Evolutionary conservation across 2,888 invertebrate species (phyloP).

Genomic region (Encarsia formosa): DNA sequence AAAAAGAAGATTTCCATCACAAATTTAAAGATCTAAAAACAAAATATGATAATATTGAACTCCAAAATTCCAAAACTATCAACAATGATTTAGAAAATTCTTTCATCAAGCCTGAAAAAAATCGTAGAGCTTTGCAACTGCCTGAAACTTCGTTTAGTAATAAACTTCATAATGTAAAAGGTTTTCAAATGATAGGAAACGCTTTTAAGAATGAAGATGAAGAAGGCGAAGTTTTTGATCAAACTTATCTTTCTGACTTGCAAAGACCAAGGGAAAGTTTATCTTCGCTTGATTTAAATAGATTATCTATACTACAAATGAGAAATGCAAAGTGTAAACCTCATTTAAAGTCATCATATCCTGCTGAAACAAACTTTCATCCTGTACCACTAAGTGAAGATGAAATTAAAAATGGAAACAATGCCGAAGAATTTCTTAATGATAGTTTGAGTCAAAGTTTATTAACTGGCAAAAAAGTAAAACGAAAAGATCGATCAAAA

Average conservation of each 20-base stretch:
- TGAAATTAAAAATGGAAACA: constrained; percentile 56
- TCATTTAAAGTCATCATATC: constrained; percentile 80
- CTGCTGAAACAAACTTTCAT: constrained; percentile 73
- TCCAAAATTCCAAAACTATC: constrained; percentile 16
- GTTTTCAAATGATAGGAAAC: constrained; percentile 47
- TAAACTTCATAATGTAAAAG: constrained; percentile 41
- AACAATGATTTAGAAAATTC: constrained; percentile 14
- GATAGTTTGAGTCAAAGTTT: constrained; percentile 49
- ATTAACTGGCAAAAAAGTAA: constrained; percentile 46
- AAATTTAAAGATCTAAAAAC: constrained; percentile 38
- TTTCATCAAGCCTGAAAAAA: constrained; percentile 15
- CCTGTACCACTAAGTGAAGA: constrained; percentile 59
- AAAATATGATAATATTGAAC: constrained; percentile 21
- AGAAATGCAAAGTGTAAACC: constrained; percentile 81
- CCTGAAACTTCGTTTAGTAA: constrained; percentile 27
- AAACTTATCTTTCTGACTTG: constrained; percentile 60
- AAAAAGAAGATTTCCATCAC: constrained; percentile 55
- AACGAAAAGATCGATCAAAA: constrained; percentile 42
- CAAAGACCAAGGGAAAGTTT: constrained; percentile 1
- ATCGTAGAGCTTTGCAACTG: constrained; percentile 2
- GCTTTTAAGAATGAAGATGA: constrained; percentile 65
- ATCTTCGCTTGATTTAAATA: constrained; percentile 36
- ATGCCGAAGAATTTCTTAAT: constrained; percentile 43
- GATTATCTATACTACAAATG: constrained; percentile 69
- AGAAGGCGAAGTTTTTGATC: constrained; percentile 80